These are phyloP conservation scores for Trigoniulus corallinus DNA, from an alignment of 1,140 invertebrate species.

Conservation along the genomic window DNA sequence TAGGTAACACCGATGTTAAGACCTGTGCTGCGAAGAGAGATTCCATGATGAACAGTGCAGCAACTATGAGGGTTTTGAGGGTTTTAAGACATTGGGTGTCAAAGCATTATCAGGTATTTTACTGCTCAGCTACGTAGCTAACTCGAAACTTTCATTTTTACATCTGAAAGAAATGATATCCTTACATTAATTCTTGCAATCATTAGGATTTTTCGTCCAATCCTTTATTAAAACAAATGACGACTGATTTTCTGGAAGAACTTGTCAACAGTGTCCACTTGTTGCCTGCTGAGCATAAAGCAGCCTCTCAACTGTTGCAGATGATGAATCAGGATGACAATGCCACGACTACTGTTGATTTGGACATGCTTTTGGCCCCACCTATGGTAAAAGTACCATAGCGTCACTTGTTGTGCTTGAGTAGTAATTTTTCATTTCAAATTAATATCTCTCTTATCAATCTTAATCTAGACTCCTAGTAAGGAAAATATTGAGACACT, in stretches of 20 bases:
- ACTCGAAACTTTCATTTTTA: background rate
- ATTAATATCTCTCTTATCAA: background rate
- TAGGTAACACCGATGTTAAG: conserved; percentile 1
- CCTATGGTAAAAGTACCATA: conserved; percentile 43
- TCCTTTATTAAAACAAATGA: conserved; percentile 49
- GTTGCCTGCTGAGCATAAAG: conserved; percentile 78
- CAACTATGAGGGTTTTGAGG: conserved; percentile 82
- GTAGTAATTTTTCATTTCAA: background rate
- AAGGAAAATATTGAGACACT: conserved; percentile 73
- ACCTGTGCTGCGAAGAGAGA: conserved; percentile 39
- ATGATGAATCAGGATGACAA: conserved; percentile 56
- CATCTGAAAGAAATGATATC: conserved; percentile 1
- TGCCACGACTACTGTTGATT: conserved; percentile 41
- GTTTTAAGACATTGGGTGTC: conserved; percentile 64
- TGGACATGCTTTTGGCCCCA: conserved; percentile 49
- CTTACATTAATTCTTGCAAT: conserved; percentile 1
- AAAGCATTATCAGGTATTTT: conserved; percentile 38
- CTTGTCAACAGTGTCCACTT: conserved; percentile 67
- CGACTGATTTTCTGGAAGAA: conserved; percentile 75
- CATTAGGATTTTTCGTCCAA: conserved; percentile 69
- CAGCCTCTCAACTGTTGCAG: conserved; percentile 59
- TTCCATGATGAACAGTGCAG: conserved; percentile 75
- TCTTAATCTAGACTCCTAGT: conserved; percentile 40
- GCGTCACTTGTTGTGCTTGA: conserved; percentile 8
- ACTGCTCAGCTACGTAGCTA: too few relatives aligned